phyloP scores from a whole-genome alignment of 2,888 invertebrate genomes.

The Leptarthrus brevirostris region DNA sequence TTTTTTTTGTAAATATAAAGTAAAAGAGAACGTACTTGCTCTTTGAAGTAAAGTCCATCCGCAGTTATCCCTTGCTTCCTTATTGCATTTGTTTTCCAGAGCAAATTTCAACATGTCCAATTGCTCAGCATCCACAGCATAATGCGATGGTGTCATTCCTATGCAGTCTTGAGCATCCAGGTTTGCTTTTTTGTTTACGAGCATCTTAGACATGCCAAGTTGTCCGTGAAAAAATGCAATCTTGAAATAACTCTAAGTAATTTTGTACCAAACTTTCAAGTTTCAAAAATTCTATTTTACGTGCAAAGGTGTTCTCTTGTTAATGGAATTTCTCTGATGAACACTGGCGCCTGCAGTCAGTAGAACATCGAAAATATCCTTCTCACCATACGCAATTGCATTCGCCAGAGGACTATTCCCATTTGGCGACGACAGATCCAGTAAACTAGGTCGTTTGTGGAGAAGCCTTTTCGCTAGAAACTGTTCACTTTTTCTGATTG shows the following conservation, averaged over 20 bases:
- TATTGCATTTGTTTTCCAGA: conserved; percentile 63
- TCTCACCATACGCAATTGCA: conserved; percentile 63
- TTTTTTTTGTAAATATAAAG: not conserved
- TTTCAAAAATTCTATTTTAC: conserved; percentile 57
- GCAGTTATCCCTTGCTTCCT: conserved; percentile 62
- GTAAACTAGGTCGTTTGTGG: conserved; percentile 61
- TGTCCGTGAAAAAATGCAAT: conserved; percentile 64
- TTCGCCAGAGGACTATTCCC: conserved; percentile 64
- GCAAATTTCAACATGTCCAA: conserved; percentile 64
- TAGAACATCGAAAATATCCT: conserved; percentile 63
- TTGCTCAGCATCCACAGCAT: conserved; percentile 65
- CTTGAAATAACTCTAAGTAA: conserved; percentile 55
- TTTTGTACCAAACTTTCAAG: not conserved
- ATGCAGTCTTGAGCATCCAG: conserved; percentile 63
- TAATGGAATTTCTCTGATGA: conserved; percentile 62
- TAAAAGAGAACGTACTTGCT: conserved; percentile 63
- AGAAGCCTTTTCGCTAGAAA: conserved; percentile 64
- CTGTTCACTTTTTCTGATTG: conserved; percentile 64
- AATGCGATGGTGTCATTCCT: conserved; percentile 64
- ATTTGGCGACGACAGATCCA: conserved; percentile 63
- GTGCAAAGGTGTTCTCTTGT: conserved; percentile 63
- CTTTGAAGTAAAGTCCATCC: conserved; percentile 65
- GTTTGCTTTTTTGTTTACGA: conserved; percentile 64
- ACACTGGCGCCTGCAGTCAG: conserved; percentile 63
- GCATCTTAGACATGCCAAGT: conserved; percentile 62